Base-by-base conservation (phyloP, 1,140 invertebrate genomes). In the Monomorium pharaonis region DNA sequence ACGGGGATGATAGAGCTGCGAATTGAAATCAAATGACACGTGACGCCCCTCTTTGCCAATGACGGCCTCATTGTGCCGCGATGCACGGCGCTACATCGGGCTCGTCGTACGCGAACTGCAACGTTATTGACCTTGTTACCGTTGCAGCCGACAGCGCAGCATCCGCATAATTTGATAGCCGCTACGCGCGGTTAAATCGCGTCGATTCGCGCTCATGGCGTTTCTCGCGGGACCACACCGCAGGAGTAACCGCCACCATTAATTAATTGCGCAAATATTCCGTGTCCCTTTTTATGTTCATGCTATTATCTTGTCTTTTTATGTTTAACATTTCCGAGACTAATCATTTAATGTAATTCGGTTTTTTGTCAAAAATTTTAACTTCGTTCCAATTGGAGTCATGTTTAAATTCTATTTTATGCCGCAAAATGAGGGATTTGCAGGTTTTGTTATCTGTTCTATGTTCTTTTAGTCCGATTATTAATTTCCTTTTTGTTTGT, bases 21-120 rank as follows among this genome's bases (percentile, higher is more conserved):
- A 87, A 93, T 93, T 93, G 91, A 93, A 93, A 92, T 87, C 86
- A 92, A 93, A 93, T 93, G 91, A 92, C 91, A 90, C 92, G 91
- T 89, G 91, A 92, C 92, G 90, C 87, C 90, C 91, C 87, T 89
- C 91, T 84, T 87, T 62, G 18, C 58, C 74, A 77, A 76, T 65
- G 81, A 84, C 58, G 56, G 75, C 86, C 86, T 87, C 78, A 84
- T 84, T 77, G 80, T 87, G 58, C 33, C 27, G 18, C 49, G 12
- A 84, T 75, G 80, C 81, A 62, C 56, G 44, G 37, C n/a, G 62
- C 12, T 4, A 27, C 47, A 18, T 33, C 54, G 69, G n/a, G 21
- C 44, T 37, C 37, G 67, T 7, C n/a, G 9, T 62, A 33, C n/a
- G n/a, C 24, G 16, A n/a, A n/a, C 16, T 56, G 27, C 18, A 78